Evolutionary conservation across 2,797 vertebrate genomes (phyloP), one percentile per base, ranked within the genome.

Genomic region (Lepilemur ruficaudatus): DNA sequence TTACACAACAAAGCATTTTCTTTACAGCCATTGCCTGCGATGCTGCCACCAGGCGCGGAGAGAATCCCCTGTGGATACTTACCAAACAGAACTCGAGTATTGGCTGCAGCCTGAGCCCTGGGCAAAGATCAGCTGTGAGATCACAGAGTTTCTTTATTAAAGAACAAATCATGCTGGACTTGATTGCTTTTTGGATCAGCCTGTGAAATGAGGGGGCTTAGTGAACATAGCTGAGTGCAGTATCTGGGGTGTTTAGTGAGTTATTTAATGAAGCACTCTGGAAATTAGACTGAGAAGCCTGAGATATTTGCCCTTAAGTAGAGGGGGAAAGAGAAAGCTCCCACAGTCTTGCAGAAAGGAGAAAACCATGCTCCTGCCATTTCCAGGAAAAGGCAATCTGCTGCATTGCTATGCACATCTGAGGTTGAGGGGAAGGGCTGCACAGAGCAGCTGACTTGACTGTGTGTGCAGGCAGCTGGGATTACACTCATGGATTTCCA

Each of bases 101-200:
- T 46, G 86, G 86, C 83, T 91, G 55, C 91, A 96, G 80, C 43
- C 87, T 95, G 91, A 96, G 96, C 96, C 94, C 61, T 88, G 91
- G 96, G 97, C 97, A 98, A 96, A 97, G 97, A 98, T 96, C 89
- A 97, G 96, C 89, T 95, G 78, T 95, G 94, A 94, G 95, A 95
- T 95, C 23, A 7, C 23, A 1, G 91, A 89, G 93, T 95, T 97
- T 93, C 95, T 97, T 97, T 97, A 98, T 98, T 97, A 98, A 98
- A 97, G 86, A 96, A 97, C 96, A 98, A 98, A 98, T 97, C 97
- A 98, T 50, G 73, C 83, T 93, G 96, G 94, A 97, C 50, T 30
- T 92, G 94, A 98, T 95, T 96, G 97, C 83, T 95, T 97, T 93
- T 89, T 2, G 50, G 89, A 96, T 93, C 95, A 61, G 85, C 63